Base-by-base conservation (phyloP, 2,888 invertebrate genomes). In the Campoplex capitator region DNA sequence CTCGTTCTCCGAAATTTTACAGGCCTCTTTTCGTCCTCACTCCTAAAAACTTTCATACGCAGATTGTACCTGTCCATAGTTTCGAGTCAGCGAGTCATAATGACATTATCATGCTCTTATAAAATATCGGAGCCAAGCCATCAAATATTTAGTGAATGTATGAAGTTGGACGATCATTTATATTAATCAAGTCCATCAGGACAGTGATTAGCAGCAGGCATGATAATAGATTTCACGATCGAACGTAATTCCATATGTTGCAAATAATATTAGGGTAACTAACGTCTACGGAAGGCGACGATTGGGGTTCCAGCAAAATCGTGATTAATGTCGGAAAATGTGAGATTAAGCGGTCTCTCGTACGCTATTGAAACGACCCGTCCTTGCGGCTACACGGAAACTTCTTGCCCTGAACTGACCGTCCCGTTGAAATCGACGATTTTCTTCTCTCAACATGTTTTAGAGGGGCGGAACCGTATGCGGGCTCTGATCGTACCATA, bases 271-370 rank as follows among this genome's bases (percentile, higher is more conserved):
- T 74, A 54, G 65, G 51, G 28, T 48, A 62, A 58, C 58, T 74
- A 51, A 58, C 70, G 68, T 79, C 78, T 54, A 18, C 56, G 78
- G 35, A 56, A 48, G 73, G 70, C 70, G 82, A 75, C 62, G 75
- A 84, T 81, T 62, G 58, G 51, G 75, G 78, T 82, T 42, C 56
- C 8, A 56, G 87, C 87, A 87, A 87, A 87, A 87, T 79, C 82
- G 75, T 87, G 82, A 87, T 84, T 87, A 87, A 87, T 87, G 78
- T 76, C 75, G 58, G 84, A 87, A 87, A 87, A 87, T 82, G 78
- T 71, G 75, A 78, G 78, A 84, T 84, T 84, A 87, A 84, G 82
- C 84, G 87, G 70, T 84, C 74, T 54, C 75, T 73, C 80, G 65
- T 58, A 71, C 67, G 79, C 79, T 73, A 80, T 75, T 78, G 51